Percentiles rank a stretch among this genome's conserved stretches.
These are phyloP conservation scores for Acrossocheilus wenchowensis DNA, from an alignment of 2,797 vertebrate genomes.

Conservation along the genomic window DNA sequence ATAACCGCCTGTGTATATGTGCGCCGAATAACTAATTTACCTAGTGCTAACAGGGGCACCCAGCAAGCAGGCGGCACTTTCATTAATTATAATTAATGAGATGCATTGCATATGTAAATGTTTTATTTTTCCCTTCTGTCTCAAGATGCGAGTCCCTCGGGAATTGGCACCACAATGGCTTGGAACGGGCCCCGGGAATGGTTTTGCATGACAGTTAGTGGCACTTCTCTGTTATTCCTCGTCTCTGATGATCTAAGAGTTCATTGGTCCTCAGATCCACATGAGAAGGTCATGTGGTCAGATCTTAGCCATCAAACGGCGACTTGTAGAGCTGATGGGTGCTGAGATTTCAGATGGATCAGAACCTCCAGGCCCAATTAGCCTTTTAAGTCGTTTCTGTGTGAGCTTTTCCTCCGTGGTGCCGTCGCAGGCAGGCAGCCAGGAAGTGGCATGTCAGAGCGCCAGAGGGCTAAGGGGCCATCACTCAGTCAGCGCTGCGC, in stretches of 20 bases:
- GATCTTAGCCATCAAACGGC: slow-evolving; percentile 6
- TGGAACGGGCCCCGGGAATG: slow-evolving; percentile 19
- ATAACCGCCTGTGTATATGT: slow-evolving; percentile 42
- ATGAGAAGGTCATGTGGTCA: slow-evolving; percentile 13
- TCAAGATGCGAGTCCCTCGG: slow-evolving; percentile 27
- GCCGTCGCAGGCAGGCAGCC: slow-evolving; percentile 7
- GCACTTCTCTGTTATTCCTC: slow-evolving; percentile 32
- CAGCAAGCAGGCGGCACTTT: slow-evolving; percentile 55
- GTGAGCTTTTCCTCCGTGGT: slow-evolving; percentile 13
- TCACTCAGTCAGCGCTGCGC: slow-evolving; percentile 38
- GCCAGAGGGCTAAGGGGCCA: slow-evolving; percentile 42
- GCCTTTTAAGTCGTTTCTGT: slow-evolving; percentile 51
- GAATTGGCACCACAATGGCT: slow-evolving; percentile 45
- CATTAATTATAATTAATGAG: slow-evolving; percentile 65
- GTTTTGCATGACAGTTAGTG: slow-evolving; percentile 37
- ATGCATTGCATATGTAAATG: slow-evolving; percentile 62
- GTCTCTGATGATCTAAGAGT: slow-evolving; percentile 31
- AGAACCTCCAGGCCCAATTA: slow-evolving; percentile 57
- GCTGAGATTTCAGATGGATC: slow-evolving; percentile 35
- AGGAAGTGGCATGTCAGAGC: slow-evolving; percentile 44
- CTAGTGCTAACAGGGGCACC: slow-evolving; percentile 45
- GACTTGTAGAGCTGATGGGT: slow-evolving; percentile 30
- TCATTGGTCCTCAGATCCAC: slow-evolving; percentile 30
- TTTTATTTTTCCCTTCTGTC: slow-evolving; percentile 49
- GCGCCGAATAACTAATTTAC: slow-evolving; percentile 56